phyloP scores from a whole-genome alignment of 2,888 invertebrate species.

The Blomia tropicalis region DNA sequence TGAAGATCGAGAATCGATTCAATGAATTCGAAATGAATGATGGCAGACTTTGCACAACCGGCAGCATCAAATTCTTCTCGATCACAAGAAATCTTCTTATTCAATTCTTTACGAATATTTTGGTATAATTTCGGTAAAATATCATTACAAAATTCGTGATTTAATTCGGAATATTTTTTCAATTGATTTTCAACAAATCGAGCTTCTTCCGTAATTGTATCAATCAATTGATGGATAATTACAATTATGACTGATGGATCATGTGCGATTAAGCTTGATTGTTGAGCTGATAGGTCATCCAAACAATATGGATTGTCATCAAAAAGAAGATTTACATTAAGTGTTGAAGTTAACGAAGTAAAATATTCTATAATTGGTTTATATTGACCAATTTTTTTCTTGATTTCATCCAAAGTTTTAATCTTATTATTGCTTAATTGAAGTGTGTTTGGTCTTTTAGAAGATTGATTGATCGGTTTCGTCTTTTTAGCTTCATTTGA shows the following conservation, averaged over 20 bases:
- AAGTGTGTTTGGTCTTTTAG: not conserved
- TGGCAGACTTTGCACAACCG: constrained; percentile 20
- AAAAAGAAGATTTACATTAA: not conserved
- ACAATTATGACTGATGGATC: constrained; percentile 6
- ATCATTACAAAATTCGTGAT: constrained; percentile 4
- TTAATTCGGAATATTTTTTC: constrained; percentile 17
- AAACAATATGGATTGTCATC: not conserved
- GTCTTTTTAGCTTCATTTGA: too few species aligned
- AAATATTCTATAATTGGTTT: constrained; percentile 7
- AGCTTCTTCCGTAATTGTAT: constrained; percentile 24
- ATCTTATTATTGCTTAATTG: not conserved
- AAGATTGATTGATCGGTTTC: not conserved
- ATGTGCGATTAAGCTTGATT: not conserved
- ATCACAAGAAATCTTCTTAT: constrained; percentile 20
- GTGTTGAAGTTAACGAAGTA: not conserved
- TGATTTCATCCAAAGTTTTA: not conserved
- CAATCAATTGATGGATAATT: constrained; percentile 12
- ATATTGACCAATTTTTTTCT: not conserved
- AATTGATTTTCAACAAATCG: constrained; percentile 24
- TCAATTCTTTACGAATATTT: constrained; percentile 23
- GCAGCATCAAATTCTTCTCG: constrained; percentile 22
- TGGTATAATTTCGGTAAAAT: constrained; percentile 21
- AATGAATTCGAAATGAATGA: constrained; percentile 22
- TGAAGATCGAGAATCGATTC: constrained; percentile 22
- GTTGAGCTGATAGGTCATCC: not conserved